Evolutionary conservation across 2,113 vertebrate genomes (phyloP).

Genomic region (Calonectris borealis): DNA sequence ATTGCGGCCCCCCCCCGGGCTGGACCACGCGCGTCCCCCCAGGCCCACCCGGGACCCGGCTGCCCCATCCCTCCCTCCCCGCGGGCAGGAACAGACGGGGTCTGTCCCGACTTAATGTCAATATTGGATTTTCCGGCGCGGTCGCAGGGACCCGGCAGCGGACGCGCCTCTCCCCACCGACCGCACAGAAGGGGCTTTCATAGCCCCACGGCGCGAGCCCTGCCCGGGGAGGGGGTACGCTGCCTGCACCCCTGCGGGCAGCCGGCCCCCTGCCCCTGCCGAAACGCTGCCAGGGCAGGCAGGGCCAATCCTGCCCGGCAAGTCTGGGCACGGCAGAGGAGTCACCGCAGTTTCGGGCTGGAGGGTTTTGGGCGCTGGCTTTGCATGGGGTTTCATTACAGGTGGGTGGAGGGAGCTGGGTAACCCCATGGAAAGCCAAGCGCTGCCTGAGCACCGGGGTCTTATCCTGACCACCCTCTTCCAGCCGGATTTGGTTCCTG

Average conservation of each 20-base stretch:
- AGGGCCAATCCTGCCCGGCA: not conserved
- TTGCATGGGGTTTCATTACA: not conserved
- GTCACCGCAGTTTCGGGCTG: not conserved
- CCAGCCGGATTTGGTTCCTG: not conserved
- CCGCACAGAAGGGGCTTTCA: constrained; percentile 65
- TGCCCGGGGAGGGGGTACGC: not conserved
- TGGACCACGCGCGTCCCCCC: rapidly evolving
- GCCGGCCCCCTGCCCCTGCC: not conserved
- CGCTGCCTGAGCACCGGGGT: not conserved
- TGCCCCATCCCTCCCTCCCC: not conserved
- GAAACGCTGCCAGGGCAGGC: not conserved
- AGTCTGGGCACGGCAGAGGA: not conserved
- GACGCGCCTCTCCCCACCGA: not conserved
- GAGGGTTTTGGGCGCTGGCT: not conserved
- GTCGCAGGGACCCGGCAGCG: constrained; percentile 10
- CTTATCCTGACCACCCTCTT: not conserved
- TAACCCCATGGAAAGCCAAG: not conserved
- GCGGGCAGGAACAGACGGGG: constrained; percentile 38
- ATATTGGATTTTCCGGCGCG: constrained; percentile 63
- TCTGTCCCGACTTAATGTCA: constrained; percentile 47
- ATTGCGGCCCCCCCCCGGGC: rapidly evolving
- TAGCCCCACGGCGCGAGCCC: not conserved
- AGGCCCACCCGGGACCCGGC: not conserved
- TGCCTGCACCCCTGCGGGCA: not conserved
- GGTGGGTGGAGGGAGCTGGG: not conserved